Conservation (phyloP, 2,113 vertebrate species). For the Hydrolagus affinis region DNA sequence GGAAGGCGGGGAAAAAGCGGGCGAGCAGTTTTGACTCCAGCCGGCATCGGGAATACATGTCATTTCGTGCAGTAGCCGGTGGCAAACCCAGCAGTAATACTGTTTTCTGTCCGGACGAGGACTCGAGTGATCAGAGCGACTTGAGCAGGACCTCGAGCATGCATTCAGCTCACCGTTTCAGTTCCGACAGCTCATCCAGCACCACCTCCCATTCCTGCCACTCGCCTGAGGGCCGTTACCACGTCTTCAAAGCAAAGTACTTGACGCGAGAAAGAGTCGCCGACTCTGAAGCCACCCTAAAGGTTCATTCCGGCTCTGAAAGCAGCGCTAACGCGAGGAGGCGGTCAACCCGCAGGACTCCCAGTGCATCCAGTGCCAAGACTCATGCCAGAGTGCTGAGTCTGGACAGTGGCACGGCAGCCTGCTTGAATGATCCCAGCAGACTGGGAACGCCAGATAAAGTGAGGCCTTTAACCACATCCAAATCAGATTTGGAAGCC, state of each 20-base stretch:
- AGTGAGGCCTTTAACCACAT: slow-evolving; percentile 84
- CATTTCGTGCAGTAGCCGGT: slow-evolving; percentile 66
- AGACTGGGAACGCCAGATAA: slow-evolving; percentile 75
- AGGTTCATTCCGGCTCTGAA: slow-evolving; percentile 55
- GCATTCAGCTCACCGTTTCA: slow-evolving; percentile 79
- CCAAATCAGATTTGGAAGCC: slow-evolving; percentile 96
- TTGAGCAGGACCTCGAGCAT: slow-evolving; percentile 86
- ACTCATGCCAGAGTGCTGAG: slow-evolving; percentile 86
- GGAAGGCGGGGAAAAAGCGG: slow-evolving; percentile 79
- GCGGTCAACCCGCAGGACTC: slow-evolving; percentile 69
- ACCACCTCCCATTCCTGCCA: slow-evolving; percentile 80
- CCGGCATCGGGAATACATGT: slow-evolving; percentile 79
- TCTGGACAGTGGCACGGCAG: slow-evolving; percentile 89
- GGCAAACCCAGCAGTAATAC: slow-evolving; percentile 75
- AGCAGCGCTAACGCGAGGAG: slow-evolving; percentile 52
- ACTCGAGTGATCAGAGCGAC: slow-evolving; percentile 94
- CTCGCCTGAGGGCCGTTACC: slow-evolving; percentile 75
- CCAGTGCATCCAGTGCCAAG: slow-evolving; percentile 77
- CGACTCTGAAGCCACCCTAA: slow-evolving; percentile 51
- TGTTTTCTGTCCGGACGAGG: slow-evolving; percentile 76
- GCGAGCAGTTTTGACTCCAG: slow-evolving; percentile 96
- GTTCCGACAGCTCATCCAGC: slow-evolving; percentile 90
- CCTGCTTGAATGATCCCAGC: slow-evolving; percentile 80
- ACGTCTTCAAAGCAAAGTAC: slow-evolving; percentile 72
- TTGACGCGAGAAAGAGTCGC: slow-evolving; percentile 50